phyloP scores from a whole-genome alignment of 2,888 invertebrate species.

The Drosophila buzzatii region DNA sequence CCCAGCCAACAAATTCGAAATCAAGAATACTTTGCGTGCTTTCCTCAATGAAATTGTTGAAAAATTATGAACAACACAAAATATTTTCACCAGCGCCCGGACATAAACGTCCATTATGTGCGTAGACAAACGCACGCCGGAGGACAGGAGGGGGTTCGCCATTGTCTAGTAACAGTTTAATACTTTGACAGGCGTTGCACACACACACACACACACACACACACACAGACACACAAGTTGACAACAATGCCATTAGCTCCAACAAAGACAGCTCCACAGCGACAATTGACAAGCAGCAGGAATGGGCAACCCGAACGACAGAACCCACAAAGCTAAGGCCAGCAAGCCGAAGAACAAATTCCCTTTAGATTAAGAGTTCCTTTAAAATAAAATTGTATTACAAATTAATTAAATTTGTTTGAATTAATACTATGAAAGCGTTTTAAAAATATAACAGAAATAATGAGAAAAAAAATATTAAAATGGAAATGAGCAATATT shows the following conservation, averaged over 20 bases:
- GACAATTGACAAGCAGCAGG: slow-evolving; percentile 64
- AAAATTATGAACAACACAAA: slow-evolving; percentile 70
- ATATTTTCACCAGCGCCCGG: slow-evolving; percentile 59
- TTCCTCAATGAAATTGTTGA: slow-evolving; percentile 69
- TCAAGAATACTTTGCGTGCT: slow-evolving; percentile 37
- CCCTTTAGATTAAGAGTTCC: background rate
- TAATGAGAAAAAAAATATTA: too few species aligned
- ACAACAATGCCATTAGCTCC: slow-evolving; percentile 74
- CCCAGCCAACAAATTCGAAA: slow-evolving; percentile 27
- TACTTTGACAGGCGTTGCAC: slow-evolving; percentile 72
- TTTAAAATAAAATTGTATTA: background rate
- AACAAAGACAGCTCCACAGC: slow-evolving; percentile 58
- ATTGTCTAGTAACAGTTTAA: slow-evolving; percentile 64
- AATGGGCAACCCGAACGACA: slow-evolving; percentile 11
- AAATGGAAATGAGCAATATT: too few species aligned
- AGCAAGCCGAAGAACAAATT: background rate
- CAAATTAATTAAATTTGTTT: too few species aligned
- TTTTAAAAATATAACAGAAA: too few species aligned
- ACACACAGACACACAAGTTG: slow-evolving; percentile 53
- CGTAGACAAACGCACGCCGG: slow-evolving; percentile 47
- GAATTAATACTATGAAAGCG: too few species aligned
- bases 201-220: slow-evolving; percentile 48
- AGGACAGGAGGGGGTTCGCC: slow-evolving; percentile 12
- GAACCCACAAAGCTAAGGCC: background rate
- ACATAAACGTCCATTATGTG: slow-evolving; percentile 64